Evolutionary conservation across 2,888 invertebrate species (phyloP), one percentile per base, ranked within the genome.

Genomic region (Lydus trimaculatus): DNA sequence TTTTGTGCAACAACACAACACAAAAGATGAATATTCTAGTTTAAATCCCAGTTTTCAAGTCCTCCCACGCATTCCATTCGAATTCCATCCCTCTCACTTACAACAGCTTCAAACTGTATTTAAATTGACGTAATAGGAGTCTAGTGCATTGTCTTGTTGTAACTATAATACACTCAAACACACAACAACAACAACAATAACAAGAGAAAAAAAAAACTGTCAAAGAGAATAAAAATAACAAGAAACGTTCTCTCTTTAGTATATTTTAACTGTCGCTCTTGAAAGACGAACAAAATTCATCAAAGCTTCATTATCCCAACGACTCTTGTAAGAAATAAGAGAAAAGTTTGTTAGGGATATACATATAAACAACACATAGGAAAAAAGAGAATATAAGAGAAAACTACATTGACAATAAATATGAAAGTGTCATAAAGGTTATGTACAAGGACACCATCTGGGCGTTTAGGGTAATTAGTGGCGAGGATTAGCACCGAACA

Each of bases 381-480:
- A 70, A 74, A 75, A 73, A 74, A 69, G 68, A 70, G 70, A 73
- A 72, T 66, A 65, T 33, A 56, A 59, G 39, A 60, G 6, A 17
- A n/a, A 17, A 20, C 1, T n/a, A 43, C n/a, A n/a, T 2, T 76
- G 70, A 73, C 67, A 76, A 76, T 75, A 76, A 75, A 75, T 73
- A 73, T 73, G 73, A 75, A 76, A 76, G 76, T 76, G 76, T 75
- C 75, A 75, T 76, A 76, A 76, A 72, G 73, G 73, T 66, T 68
- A 64, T 58, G 63, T 58, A 25, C 67, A 69, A 56, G 71, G 69
- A 71, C 77, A 75, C 77, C 78, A 78, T 79, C 78, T 78, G 79
- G 73, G 65, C 60, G 72, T 73, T 67, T 68, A 63, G 75, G 75
- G 76, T 77, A 79, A 79, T 79, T 79, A 79, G 78, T 74, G 78